These are phyloP conservation scores for Dinothrombium tinctorium DNA, from an alignment of 1,140 invertebrate species.

Conservation along the genomic window DNA sequence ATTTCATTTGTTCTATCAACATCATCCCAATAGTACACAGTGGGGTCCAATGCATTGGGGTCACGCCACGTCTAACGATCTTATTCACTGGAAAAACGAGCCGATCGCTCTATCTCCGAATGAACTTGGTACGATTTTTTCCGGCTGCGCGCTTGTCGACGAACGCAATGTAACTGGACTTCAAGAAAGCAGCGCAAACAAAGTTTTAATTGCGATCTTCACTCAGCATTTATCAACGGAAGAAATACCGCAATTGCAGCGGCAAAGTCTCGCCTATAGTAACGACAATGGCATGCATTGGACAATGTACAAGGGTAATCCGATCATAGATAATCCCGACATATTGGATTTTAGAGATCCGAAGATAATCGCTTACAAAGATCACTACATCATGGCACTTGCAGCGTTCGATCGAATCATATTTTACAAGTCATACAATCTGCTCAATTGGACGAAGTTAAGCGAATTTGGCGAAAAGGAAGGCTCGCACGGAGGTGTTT, in stretches of 20 bases:
- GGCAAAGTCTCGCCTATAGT: background rate
- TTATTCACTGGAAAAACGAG: constrained; percentile 5
- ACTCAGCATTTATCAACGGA: background rate
- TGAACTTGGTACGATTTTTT: background rate
- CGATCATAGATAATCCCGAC: background rate
- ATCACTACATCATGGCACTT: constrained; percentile 3
- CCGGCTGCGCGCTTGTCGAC: constrained; percentile 5
- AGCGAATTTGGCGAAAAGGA: constrained; percentile 1
- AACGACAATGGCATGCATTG: background rate
- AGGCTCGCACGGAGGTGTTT: constrained; percentile 1
- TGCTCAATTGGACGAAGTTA: constrained; percentile 1
- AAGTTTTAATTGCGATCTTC: background rate
- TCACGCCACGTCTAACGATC: constrained; percentile 2
- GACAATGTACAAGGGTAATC: background rate
- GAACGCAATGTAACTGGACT: constrained; percentile 5
- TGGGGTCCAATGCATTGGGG: constrained; percentile 11
- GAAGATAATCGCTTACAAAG: background rate
- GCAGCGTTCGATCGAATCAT: constrained; percentile 3
- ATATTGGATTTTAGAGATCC: constrained; percentile 6
- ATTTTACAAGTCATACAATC: constrained; percentile 7
- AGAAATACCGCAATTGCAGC: background rate
- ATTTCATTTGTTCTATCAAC: constrained; percentile 9
- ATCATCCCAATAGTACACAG: background rate
- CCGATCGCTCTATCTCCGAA: constrained; percentile 5
- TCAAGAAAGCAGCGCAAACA: background rate